phyloP scores from a whole-genome alignment of 2,797 vertebrate species.

The Enteromius afrohamiltoni region DNA sequence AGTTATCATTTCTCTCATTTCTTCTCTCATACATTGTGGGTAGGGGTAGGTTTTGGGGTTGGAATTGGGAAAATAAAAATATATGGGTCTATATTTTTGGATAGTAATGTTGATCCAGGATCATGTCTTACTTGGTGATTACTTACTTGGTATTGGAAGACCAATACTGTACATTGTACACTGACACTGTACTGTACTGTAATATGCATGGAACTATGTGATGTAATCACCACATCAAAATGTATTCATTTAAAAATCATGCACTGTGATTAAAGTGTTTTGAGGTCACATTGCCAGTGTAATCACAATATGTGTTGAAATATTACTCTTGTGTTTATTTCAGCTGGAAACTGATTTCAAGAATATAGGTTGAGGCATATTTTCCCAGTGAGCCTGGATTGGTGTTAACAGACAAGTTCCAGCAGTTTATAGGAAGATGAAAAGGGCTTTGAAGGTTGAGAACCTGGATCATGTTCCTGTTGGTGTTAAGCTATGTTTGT shows the following conservation, averaged over 20 bases:
- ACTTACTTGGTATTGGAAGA: no score
- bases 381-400: background rate
- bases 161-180: no score
- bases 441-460: constrained; percentile 31
- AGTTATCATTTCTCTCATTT: no score
- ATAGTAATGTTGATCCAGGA: no score
- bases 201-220: background rate
- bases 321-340: background rate
- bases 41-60: no score
- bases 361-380: background rate
- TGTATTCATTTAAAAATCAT: background rate
- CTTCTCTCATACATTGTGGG: no score
- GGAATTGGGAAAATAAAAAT: no score
- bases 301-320: background rate
- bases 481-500: constrained; percentile 48
- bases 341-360: background rate
- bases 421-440: background rate
- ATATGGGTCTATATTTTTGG: no score
- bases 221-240: background rate
- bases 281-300: background rate
- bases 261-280: background rate
- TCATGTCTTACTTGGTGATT: no score
- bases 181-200: no score
- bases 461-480: constrained; percentile 48
- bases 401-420: constrained; percentile 7